These are phyloP conservation scores for Tachyglossus aculeatus DNA, from an alignment of 2,797 vertebrate species.

Conservation along the genomic window DNA sequence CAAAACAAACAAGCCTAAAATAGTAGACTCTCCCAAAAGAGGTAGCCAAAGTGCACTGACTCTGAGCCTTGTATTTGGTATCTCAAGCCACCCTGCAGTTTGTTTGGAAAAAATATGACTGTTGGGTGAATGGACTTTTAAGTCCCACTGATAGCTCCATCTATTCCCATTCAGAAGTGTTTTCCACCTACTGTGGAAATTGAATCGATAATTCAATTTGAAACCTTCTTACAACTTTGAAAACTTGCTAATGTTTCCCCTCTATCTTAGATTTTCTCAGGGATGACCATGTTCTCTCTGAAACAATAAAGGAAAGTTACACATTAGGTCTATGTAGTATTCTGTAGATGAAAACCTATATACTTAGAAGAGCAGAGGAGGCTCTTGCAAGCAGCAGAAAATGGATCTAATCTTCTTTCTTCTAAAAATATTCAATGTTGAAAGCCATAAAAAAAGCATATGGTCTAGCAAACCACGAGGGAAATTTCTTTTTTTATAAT, in stretches of 20 bases:
- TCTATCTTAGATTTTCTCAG: constrained; percentile 30
- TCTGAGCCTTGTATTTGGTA: too few species aligned
- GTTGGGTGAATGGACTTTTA: too few species aligned
- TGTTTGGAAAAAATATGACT: too few species aligned
- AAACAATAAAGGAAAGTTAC: too few species aligned
- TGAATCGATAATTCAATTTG: constrained; percentile 23
- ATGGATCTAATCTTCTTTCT: constrained; percentile 37
- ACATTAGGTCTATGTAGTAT: background rate
- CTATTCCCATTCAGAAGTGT: constrained; percentile 14
- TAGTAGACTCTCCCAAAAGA: too few species aligned
- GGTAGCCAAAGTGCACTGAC: too few species aligned
- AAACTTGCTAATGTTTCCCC: background rate
- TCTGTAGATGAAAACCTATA: constrained; percentile 25
- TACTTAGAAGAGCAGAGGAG: background rate
- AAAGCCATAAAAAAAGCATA: constrained; percentile 37
- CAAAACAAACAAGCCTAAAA: too few species aligned
- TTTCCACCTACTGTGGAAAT: constrained; percentile 1
- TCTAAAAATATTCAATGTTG: constrained; percentile 12
- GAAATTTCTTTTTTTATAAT: constrained; percentile 62
- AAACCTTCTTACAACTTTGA: background rate
- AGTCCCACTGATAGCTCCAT: constrained; percentile 20
- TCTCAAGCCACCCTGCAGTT: too few species aligned
- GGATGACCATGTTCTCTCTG: background rate
- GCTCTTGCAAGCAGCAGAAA: constrained; percentile 29
- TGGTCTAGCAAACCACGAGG: constrained; percentile 57